phyloP scores from a whole-genome alignment of 2,888 invertebrate species.

The Sussaba pulchella region DNA sequence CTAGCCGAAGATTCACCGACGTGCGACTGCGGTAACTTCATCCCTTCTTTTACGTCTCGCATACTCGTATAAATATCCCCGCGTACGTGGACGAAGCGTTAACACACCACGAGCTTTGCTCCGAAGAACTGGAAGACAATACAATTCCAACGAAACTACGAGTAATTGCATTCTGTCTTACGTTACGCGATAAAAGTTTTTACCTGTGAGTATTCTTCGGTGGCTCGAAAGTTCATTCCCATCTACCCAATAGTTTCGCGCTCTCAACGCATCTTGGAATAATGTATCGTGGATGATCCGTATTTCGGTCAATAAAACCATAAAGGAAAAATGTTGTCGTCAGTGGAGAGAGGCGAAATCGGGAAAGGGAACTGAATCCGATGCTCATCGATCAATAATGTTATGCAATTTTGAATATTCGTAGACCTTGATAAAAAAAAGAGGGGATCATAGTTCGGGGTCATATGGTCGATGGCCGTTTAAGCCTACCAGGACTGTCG shows the following conservation, averaged over 20 bases:
- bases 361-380: too few species aligned
- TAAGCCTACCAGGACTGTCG: not conserved
- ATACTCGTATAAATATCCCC: constrained; percentile 40
- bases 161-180: constrained; percentile 41
- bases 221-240: constrained; percentile 14
- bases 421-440: constrained; percentile 32
- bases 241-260: constrained; percentile 7
- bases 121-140: constrained; percentile 40
- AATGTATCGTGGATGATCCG: too few species aligned
- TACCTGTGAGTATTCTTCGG: not conserved
- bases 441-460: not conserved
- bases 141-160: constrained; percentile 58
- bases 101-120: constrained; percentile 18
- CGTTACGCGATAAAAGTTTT: constrained; percentile 8
- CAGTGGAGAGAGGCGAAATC: too few species aligned
- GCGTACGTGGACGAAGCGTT: constrained; percentile 16
- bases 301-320: too few species aligned
- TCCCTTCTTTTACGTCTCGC: constrained; percentile 41
- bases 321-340: too few species aligned
- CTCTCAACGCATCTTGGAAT: not conserved
- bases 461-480: constrained; percentile 26
- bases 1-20: constrained; percentile 63
- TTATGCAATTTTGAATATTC: not conserved
- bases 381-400: too few species aligned
- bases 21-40: constrained; percentile 59